phyloP scores from a whole-genome alignment of 2,113 vertebrate species.

The Spermophilus dauricus region DNA sequence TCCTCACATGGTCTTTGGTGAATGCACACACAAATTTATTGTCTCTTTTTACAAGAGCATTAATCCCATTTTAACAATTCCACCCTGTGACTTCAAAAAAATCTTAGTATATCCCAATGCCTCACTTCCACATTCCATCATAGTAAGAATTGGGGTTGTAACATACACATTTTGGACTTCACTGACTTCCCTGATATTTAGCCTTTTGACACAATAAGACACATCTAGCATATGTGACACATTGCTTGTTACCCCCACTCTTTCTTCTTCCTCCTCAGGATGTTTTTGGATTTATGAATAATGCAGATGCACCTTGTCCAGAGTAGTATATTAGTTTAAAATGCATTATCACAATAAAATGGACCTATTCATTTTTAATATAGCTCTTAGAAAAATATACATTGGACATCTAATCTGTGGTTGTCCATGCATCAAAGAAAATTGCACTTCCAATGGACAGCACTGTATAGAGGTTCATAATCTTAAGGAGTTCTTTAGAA shows the following conservation, averaged over 20 bases:
- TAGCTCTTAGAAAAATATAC: not conserved
- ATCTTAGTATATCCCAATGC: not conserved
- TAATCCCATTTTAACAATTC: not conserved
- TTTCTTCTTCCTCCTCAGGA: not conserved
- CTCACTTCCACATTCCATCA: not conserved
- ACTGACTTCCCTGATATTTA: not conserved
- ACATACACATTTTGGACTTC: not conserved
- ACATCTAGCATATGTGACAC: not conserved
- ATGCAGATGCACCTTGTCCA: rapidly evolving
- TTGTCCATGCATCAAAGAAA: too few relatives aligned
- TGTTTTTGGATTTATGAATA: not conserved
- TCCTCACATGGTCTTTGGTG: not conserved
- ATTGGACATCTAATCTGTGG: too few relatives aligned
- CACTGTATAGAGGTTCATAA: not conserved
- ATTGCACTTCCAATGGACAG: not conserved
- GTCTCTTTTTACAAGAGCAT: not conserved
- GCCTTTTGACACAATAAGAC: not conserved
- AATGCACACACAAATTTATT: rapidly evolving
- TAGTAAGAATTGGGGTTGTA: not conserved
- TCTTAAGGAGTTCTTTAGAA: not conserved
- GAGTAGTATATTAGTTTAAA: not conserved
- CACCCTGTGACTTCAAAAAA: not conserved
- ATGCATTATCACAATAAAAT: not conserved
- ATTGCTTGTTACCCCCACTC: rapidly evolving
- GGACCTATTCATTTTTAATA: not conserved